Evolutionary conservation across 2,888 invertebrate species (phyloP), one percentile per base, ranked within the genome.

Genomic region (Ennomos fuscantarius): DNA sequence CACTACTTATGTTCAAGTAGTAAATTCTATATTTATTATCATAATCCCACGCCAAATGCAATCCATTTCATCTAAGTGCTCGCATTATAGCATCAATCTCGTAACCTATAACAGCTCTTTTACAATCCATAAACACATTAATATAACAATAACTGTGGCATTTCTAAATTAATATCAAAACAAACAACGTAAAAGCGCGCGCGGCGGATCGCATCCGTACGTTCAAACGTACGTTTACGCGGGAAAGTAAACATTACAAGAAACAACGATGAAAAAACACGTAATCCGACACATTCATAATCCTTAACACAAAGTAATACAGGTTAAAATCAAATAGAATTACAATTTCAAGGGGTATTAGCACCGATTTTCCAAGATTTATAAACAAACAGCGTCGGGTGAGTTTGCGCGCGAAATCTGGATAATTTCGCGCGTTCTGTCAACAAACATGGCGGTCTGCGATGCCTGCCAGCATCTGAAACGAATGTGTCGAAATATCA

Each of bases 351-450:
- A 52, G 58, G 60, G 73, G 66, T 62, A 66, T 74, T 68, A 70
- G 58, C 13, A 37, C 9, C 41, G 62, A 61, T 81, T 78, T 74
- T 73, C 79, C 75, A 69, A 75, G 78, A 62, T 73, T 54, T 68
- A 76, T 84, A 86, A 84, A 87, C 87, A 83, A 75, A 60, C 63
- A 62, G 65, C 70, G 66, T 65, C 63, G 71, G 70, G 63, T 69
- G 74, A 76, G 66, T 77, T 74, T 65, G 80, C 81, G 78, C 78
- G 82, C 81, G 79, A 85, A 86, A 86, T 88, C 88, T 89, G 89
- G 87, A 86, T 87, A 86, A 87, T 86, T 89, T 89, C 88, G 80
- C 84, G 84, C 79, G 80, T 69, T 82, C 73, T 63, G 72, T 78
- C 81, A 85, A 86, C 82, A 87, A 87, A 86, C 84, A 86, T 81